Conservation (phyloP, 1,140 invertebrate genomes). For the Aethina tumida region DNA sequence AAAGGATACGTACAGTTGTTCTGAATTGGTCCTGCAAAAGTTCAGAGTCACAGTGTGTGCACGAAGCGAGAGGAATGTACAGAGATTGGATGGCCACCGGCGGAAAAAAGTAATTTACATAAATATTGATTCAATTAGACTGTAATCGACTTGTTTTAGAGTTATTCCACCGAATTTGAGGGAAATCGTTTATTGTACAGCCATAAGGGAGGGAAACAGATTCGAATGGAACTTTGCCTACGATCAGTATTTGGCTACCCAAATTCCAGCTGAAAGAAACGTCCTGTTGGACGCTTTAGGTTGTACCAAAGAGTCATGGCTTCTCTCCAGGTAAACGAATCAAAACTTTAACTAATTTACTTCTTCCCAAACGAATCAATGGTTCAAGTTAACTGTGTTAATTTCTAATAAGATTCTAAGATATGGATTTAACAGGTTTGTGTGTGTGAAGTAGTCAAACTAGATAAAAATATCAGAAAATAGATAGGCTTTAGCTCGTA, state of each 20-base stretch:
- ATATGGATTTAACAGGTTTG: no score
- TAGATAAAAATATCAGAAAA: no score
- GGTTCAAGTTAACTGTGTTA: no score
- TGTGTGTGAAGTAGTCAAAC: no score
- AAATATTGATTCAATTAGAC: neutral
- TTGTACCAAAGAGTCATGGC: conserved; percentile 61
- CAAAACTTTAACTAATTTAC: no score
- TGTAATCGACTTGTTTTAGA: conserved; percentile 36
- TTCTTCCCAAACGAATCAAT: no score
- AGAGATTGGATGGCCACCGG: conserved; percentile 36
- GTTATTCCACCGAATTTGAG: conserved; percentile 69
- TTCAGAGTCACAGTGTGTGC: conserved; percentile 38
- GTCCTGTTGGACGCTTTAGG: conserved; percentile 56
- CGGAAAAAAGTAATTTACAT: conserved; percentile 18
- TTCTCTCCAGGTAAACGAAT: conserved; percentile 49
- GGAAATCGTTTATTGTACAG: conserved; percentile 66
- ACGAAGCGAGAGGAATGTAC: conserved; percentile 35
- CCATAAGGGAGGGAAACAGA: conserved; percentile 57
- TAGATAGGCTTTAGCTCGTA: no score
- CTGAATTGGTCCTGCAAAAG: conserved; percentile 41
- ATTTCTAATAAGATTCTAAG: no score
- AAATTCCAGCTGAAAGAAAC: conserved; percentile 55
- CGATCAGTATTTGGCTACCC: conserved; percentile 54
- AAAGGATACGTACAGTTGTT: conserved; percentile 40
- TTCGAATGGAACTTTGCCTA: conserved; percentile 76